A percentile compares a stretch with the other conserved stretches of the same genome.
These are phyloP conservation scores for Setipinna tenuifilis DNA, from an alignment of 2,797 vertebrate genomes.

Conservation along the genomic window DNA sequence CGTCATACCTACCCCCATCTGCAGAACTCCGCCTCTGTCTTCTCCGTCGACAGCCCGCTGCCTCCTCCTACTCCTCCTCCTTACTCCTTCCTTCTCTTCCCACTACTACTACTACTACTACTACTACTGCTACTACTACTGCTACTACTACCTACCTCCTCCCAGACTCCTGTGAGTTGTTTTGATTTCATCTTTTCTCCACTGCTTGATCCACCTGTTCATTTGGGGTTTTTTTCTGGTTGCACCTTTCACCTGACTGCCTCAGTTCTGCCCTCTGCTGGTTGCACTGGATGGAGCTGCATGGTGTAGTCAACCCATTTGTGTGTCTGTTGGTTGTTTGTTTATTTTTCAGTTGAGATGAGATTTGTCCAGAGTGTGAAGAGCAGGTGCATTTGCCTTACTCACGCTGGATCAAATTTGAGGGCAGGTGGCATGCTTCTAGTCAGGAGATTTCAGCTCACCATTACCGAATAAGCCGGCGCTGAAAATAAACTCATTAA, in stretches of 20 bases:
- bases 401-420: background rate
- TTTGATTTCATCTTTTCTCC: conserved; percentile 6
- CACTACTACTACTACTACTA: conserved; percentile 29
- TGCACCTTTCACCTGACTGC: background rate
- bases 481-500: background rate
- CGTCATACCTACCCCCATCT: background rate
- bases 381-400: background rate
- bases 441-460: background rate
- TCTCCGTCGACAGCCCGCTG: conserved; percentile 51
- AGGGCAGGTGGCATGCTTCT: background rate
- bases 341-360: background rate
- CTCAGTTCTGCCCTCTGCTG: conserved; percentile 8
- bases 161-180: conserved; percentile 57
- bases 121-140: conserved; percentile 11
- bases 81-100: conserved; percentile 48
- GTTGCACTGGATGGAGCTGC: background rate
- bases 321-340: background rate
- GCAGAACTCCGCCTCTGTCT: conserved; percentile 47
- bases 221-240: background rate
- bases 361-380: background rate
- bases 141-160: conserved; percentile 43
- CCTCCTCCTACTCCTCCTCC: conserved; percentile 35
- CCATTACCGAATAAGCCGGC: background rate
- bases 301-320: background rate
- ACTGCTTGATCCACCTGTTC: background rate